These are phyloP conservation scores for Himalopsyche japonica DNA, from an alignment of 2,888 invertebrate species.

Conservation along the genomic window DNA sequence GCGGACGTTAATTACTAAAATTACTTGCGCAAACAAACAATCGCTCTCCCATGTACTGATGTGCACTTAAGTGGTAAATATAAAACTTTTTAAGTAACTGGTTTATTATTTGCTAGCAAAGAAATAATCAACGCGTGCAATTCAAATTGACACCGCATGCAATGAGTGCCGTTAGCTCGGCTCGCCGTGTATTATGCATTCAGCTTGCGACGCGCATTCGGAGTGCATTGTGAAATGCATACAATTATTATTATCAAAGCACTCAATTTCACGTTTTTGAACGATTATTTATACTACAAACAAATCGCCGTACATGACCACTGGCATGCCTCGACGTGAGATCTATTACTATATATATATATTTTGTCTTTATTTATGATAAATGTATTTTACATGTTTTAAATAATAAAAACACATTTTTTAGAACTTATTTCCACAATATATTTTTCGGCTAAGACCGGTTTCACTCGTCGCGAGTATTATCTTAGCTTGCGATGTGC, in stretches of 20 bases:
- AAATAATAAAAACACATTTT: too few species aligned
- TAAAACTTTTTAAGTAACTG: neutral
- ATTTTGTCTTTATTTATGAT: too few species aligned
- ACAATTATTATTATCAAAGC: neutral
- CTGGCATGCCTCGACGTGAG: too few species aligned
- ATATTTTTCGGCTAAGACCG: too few species aligned
- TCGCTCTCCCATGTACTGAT: neutral
- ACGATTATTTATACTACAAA: too few species aligned
- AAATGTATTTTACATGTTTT: too few species aligned
- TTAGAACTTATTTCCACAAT: too few species aligned
- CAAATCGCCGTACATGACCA: too few species aligned
- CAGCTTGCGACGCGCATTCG: neutral
- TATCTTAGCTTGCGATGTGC: too few species aligned
- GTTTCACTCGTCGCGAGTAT: too few species aligned
- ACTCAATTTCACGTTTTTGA: too few species aligned
- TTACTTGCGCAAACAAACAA: neutral
- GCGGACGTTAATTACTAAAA: neutral
- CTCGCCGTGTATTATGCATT: neutral
- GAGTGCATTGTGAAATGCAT: neutral
- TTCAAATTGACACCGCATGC: neutral
- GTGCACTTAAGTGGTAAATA: neutral
- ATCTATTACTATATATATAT: too few species aligned
- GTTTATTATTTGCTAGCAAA: neutral
- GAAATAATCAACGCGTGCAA: neutral
- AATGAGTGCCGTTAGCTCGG: neutral